These are phyloP conservation scores for Okamejei kenojei DNA, from an alignment of 2,797 vertebrate species.

Conservation along the genomic window DNA sequence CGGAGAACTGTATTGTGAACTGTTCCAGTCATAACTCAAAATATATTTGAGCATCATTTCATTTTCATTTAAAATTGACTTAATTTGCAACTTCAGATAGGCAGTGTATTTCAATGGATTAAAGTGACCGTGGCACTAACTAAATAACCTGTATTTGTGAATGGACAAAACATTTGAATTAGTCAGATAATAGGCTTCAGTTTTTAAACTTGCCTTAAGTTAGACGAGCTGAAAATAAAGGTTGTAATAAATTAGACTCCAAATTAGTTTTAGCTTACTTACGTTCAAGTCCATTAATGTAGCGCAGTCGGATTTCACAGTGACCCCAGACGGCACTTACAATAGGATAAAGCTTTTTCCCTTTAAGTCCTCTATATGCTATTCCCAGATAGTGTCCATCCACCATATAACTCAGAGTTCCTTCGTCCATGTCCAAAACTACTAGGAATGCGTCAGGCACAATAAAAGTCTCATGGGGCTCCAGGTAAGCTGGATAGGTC, in stretches of 20 bases:
- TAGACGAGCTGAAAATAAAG: too few relatives aligned
- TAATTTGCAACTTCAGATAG: too few relatives aligned
- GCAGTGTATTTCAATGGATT: not conserved
- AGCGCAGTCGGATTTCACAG: constrained; percentile 96
- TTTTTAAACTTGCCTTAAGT: not conserved
- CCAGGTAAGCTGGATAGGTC: constrained; percentile 85
- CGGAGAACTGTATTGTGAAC: not conserved
- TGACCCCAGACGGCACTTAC: constrained; percentile 98
- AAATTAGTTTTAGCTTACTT: constrained; percentile 60
- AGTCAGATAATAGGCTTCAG: not conserved
- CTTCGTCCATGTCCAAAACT: constrained; percentile 96
- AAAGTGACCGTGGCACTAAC: not conserved
- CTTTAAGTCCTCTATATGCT: constrained; percentile 91
- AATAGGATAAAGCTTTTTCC: constrained; percentile 90
- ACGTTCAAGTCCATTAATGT: constrained; percentile 98
- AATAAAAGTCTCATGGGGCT: constrained; percentile 87
- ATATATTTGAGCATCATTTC: not conserved
- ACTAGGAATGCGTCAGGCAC: constrained; percentile 94
- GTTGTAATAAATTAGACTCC: not conserved
- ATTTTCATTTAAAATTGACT: too few relatives aligned
- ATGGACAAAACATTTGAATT: not conserved
- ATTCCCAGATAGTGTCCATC: constrained; percentile 96
- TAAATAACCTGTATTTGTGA: not conserved
- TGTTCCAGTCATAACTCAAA: not conserved
- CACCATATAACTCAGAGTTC: constrained; percentile 90